phyloP scores from a whole-genome alignment of 2,797 vertebrate species.

The Cygnus olor region DNA sequence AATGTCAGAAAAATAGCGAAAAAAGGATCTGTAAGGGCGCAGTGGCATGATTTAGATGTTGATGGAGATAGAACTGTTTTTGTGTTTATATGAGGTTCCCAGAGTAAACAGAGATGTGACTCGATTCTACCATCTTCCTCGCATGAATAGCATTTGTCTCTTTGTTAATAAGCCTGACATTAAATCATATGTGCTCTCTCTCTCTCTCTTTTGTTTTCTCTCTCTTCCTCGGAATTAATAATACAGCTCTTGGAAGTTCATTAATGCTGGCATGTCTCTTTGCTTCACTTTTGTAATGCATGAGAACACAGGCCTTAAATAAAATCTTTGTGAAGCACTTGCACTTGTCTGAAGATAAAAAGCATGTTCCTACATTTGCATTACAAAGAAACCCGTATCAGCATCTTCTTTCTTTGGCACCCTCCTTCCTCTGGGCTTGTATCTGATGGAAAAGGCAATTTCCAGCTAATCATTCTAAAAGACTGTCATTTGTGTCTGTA shows the following conservation, averaged over 20 bases:
- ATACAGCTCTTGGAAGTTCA: conserved; percentile 59
- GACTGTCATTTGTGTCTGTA: conserved; percentile 50
- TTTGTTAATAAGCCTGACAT: conserved; percentile 48
- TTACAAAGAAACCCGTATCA: conserved; percentile 66
- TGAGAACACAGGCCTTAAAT: conserved; percentile 66
- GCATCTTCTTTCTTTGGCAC: conserved; percentile 48
- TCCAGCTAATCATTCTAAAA: conserved; percentile 62
- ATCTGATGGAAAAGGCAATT: conserved; percentile 64
- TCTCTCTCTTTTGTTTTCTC: not conserved
- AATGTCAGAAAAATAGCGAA: conserved; percentile 3
- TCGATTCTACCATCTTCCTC: conserved; percentile 20
- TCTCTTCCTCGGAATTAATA: not conserved
- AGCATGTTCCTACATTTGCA: conserved; percentile 68
- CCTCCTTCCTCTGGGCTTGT: conserved; percentile 54
- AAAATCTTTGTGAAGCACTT: conserved; percentile 69
- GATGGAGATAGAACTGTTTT: conserved; percentile 28
- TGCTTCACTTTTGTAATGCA: conserved; percentile 67
- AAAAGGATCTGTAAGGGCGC: not conserved
- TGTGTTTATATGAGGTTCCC: conserved; percentile 39
- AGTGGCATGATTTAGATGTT: conserved; percentile 5
- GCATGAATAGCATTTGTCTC: conserved; percentile 29
- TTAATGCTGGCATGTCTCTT: conserved; percentile 64
- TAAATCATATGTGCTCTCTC: not conserved
- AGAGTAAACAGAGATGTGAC: conserved; percentile 41
- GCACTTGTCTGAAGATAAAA: conserved; percentile 73